These are phyloP conservation scores for Barypeithes pellucidus DNA, from an alignment of 2,888 invertebrate genomes.

Conservation along the genomic window DNA sequence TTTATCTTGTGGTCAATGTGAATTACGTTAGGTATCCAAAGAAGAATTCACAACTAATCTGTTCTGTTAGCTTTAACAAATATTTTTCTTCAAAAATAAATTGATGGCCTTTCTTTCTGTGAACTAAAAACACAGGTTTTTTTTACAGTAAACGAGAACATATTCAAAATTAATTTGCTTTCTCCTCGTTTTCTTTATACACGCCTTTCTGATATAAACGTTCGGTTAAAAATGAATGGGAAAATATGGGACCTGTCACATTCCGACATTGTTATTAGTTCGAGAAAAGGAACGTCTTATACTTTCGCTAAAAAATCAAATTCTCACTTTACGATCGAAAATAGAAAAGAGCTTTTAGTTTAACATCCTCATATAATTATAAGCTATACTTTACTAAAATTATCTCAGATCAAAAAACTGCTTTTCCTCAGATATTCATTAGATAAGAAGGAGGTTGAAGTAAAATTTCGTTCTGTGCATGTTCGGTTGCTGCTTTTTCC, in stretches of 20 bases:
- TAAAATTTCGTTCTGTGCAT: too few relatives aligned
- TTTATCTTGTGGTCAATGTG: too few relatives aligned
- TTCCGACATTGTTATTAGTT: background rate
- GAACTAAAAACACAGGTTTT: background rate
- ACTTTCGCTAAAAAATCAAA: background rate
- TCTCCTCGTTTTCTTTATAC: background rate
- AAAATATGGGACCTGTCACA: slow-evolving; percentile 8
- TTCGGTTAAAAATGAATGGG: background rate
- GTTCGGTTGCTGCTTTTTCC: too few relatives aligned
- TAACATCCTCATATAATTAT: too few relatives aligned
- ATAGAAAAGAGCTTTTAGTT: background rate
- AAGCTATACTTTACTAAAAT: too few relatives aligned
- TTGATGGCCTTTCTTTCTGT: background rate
- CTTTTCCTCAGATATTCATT: too few relatives aligned
- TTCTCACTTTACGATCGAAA: background rate
- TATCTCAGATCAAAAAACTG: too few relatives aligned
- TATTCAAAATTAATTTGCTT: background rate
- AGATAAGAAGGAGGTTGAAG: too few relatives aligned
- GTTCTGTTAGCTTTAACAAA: too few relatives aligned
- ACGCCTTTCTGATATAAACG: background rate
- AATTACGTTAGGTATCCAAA: too few relatives aligned
- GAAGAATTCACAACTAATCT: too few relatives aligned
- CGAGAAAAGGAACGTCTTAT: background rate
- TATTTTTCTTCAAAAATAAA: too few relatives aligned
- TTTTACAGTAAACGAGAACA: background rate